Evolutionary conservation across 2,113 vertebrate species (phyloP).

Genomic region (Stictonetta naevosa): DNA sequence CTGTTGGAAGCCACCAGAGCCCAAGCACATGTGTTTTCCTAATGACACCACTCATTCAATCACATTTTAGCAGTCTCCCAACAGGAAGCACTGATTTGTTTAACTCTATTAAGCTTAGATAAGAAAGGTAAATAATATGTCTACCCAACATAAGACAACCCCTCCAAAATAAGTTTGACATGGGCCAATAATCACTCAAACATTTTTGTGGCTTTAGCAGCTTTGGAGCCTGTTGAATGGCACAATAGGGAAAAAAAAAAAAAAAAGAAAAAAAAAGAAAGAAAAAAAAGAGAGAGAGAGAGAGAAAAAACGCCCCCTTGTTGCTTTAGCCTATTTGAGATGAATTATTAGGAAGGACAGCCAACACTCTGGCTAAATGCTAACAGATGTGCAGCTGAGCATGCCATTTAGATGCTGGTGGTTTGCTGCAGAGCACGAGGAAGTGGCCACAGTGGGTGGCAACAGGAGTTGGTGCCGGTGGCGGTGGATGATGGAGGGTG

Average conservation of each 20-base stretch:
- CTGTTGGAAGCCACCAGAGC: conserved; percentile 39
- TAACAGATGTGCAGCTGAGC: conserved; percentile 2
- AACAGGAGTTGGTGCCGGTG: not conserved
- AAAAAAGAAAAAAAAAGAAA: too few species aligned
- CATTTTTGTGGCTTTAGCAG: conserved; percentile 78
- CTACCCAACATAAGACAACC: conserved; percentile 67
- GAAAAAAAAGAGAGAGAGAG: too few species aligned
- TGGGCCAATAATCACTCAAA: conserved; percentile 74
- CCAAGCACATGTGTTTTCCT: conserved; percentile 49
- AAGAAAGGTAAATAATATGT: conserved; percentile 75
- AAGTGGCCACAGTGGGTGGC: conserved; percentile 6
- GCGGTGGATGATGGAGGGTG: not conserved
- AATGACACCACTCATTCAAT: conserved; percentile 40
- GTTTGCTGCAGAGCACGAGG: not conserved
- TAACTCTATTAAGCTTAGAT: conserved; percentile 76
- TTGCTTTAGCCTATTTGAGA: not conserved
- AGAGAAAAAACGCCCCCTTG: not conserved
- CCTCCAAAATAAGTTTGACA: conserved; percentile 78
- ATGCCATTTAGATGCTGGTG: not conserved
- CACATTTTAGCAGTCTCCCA: conserved; percentile 9
- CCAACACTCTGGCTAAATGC: not conserved
- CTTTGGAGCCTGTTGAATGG: conserved; percentile 59
- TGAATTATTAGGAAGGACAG: conserved; percentile 65
- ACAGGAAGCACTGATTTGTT: conserved; percentile 74
- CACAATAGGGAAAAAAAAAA: conserved; percentile 40